Conservation (phyloP, 2,888 invertebrate genomes). For the Calliscelio sp. region DNA sequence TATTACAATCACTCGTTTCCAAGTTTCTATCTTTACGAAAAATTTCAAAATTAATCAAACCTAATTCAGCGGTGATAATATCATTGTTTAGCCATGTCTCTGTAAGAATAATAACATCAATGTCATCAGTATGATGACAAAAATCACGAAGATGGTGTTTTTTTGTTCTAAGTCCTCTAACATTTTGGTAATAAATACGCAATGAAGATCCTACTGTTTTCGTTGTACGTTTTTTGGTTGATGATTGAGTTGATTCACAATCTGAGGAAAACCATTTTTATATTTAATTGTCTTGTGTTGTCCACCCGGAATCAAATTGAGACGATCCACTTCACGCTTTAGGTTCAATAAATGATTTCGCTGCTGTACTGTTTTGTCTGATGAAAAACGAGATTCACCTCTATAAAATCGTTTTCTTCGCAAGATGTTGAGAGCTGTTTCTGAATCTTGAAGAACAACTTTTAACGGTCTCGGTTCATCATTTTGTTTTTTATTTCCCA, state of each 20-base stretch:
- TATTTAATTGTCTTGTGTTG: conserved; percentile 14
- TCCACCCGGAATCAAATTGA: neutral
- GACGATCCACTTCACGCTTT: neutral
- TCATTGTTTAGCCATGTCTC: conserved; percentile 20
- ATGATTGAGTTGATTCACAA: neutral
- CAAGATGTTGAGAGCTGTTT: no score
- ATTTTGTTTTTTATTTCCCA: no score
- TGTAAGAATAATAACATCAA: conserved; percentile 10
- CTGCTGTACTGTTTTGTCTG: no score
- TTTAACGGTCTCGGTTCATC: no score
- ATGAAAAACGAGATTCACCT: no score
- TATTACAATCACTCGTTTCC: neutral
- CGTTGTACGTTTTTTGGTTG: neutral
- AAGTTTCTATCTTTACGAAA: conserved; percentile 21
- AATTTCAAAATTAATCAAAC: conserved; percentile 16
- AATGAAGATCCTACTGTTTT: neutral
- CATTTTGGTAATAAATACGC: conserved; percentile 19
- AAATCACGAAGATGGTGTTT: neutral
- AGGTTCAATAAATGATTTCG: no score
- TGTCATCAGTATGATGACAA: neutral
- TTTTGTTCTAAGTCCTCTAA: conserved; percentile 9
- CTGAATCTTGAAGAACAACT: no score
- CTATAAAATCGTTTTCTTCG: no score
- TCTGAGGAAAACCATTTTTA: conserved; percentile 1
- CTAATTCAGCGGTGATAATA: neutral